Base-by-base conservation (phyloP, 2,113 vertebrate genomes). In the Channa argus region DNA sequence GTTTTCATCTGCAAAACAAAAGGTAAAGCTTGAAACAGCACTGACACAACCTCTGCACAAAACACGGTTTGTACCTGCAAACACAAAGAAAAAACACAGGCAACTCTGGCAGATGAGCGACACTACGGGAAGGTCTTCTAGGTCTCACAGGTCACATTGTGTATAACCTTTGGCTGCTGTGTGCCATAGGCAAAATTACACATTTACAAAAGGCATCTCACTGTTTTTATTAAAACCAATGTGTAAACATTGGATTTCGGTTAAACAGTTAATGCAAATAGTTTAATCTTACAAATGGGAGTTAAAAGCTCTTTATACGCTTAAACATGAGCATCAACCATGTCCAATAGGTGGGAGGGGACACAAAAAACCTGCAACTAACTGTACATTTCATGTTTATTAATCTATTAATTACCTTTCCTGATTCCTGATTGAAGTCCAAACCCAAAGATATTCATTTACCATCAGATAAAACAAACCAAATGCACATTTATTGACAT, bases 1-100 rank as follows among this genome's bases (percentile, higher is more conserved):
- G 75, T 92, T 83, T 83, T 87, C 92, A 91, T 92, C 91, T 91
- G 86, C 8, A 72, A 81, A 59, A 63, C 50, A 67, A 3, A 47
- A 33, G 45, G 61, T 0, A 45, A 14, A 6, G 38, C 8, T 1
- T 36, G 2, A 2, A 12, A 9, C 0, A 9, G 69, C 59, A 54
- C 0, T 8, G 2, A 44, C 39, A 24, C 24, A 1, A 24, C 24
- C 54, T 38, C 33, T 8, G 3, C 5, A 15, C 10, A 41, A 37
- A 24, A 24, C 11, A 36, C 61, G 0, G 8, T 14, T 13, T 0
- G 15, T 41, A 10, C 6, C 54, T 37, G 37, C 15, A 34, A 65
- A 52, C 36, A 13, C 1, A 3, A 6, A 2, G 13, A 7, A 13
- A 9, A 51, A 69, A 52, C 55, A 12, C 8, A 15, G 10, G 43